phyloP scores from a whole-genome alignment of 2,888 invertebrate species.

The Drosophila pseudotalamancana region DNA sequence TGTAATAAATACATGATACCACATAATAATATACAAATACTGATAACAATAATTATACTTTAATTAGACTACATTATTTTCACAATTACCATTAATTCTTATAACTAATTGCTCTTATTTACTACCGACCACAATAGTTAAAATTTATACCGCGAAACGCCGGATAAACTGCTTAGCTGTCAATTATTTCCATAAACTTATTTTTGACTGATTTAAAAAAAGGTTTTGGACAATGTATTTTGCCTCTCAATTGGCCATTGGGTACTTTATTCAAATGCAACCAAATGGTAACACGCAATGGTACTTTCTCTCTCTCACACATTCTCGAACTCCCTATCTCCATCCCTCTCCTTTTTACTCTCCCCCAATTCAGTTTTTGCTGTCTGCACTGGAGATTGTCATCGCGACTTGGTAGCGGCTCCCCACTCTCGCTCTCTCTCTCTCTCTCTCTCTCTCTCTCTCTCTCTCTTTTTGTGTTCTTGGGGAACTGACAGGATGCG shows the following conservation, averaged over 20 bases:
- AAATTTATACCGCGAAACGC: too few species aligned
- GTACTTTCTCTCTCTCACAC: background rate
- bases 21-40: too few species aligned
- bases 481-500: slow-evolving; percentile 40
- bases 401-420: slow-evolving; percentile 37
- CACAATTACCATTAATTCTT: too few species aligned
- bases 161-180: too few species aligned
- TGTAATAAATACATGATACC: too few species aligned
- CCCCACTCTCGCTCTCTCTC: background rate
- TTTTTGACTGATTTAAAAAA: too few species aligned
- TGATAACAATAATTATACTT: too few species aligned
- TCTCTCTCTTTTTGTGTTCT: background rate
- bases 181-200: too few species aligned
- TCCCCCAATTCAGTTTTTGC: slow-evolving; percentile 11
- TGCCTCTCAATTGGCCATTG: background rate
- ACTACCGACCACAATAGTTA: too few species aligned
- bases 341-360: background rate
- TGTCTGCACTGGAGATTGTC: slow-evolving; percentile 67
- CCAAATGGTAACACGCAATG: slow-evolving; percentile 34
- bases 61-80: too few species aligned
- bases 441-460: background rate
- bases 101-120: too few species aligned
- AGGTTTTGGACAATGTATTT: background rate
- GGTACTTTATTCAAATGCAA: background rate
- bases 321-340: too few species aligned